Base-by-base conservation (phyloP, 1,140 invertebrate species). In the Heliothis virescens region DNA sequence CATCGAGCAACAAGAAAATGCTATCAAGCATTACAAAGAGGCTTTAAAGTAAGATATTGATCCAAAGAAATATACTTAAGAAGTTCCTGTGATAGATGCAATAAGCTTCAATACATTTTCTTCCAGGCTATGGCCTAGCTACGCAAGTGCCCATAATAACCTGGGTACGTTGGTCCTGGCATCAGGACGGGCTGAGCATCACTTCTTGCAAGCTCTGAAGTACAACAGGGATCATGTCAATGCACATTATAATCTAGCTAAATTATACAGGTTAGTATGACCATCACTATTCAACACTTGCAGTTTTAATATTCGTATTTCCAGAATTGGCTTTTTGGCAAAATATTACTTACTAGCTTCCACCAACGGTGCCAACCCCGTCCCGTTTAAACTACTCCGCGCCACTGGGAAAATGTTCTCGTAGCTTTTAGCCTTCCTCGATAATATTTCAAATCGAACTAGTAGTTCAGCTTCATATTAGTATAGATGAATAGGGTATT, bases 121-220 rank as follows among this genome's bases (percentile, higher is more conserved):
- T 77, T 84, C 81, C 95, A 98, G 98, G 89, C 90, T 98, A 72
- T 98, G 98, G 97, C 97, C 98, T 26, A 96, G 96, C 18, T 98
- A 98, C 91, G 97, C 98, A 0, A 98, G 98, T 89, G 98, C 98
- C 0, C 97, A 98, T 91, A 98, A 98, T 90, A 99, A 99, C 94
- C 95, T 98, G 41, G 98, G 98, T 13, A 98, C 98, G 0, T 89
- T 98, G 76, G 95, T 98, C 63, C 93, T 95, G 13, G 96, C 97
- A 53, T 91, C 94, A 5, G 95, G 95, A 9, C 95, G 96, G 85
- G 97, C 98, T 3, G 97, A 98, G 88, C 89, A 95, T 63, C 97
- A 98, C 89, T 98, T 98, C 93, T 92, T 97, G 78, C 95, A 96
- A 41, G 98, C 98, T 1, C 96, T 99, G 59, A 95, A 95, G 47